phyloP scores from a whole-genome alignment of 2,113 vertebrate genomes.

The Myotis davidii region DNA sequence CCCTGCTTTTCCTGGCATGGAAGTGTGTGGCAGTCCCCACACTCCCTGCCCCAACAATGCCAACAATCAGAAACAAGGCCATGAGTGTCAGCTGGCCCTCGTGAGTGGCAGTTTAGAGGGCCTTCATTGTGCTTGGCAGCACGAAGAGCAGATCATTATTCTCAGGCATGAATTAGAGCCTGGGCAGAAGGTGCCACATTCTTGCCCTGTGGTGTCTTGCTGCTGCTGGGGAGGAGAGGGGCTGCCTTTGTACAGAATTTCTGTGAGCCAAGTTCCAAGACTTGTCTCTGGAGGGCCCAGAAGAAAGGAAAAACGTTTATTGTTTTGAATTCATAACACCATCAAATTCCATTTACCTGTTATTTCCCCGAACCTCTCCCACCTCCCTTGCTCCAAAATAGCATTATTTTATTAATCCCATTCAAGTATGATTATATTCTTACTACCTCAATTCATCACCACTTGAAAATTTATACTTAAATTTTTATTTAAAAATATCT shows the following conservation, averaged over 20 bases:
- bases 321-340: not conserved
- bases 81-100: conserved; percentile 31
- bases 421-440: not conserved
- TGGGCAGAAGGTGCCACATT: not conserved
- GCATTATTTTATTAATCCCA: not conserved
- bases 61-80: conserved; percentile 53
- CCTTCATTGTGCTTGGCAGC: conserved; percentile 8
- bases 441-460: not conserved
- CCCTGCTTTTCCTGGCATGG: conserved; percentile 33
- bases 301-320: not conserved
- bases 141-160: conserved; percentile 50
- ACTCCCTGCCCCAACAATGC: not conserved
- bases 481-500: not conserved
- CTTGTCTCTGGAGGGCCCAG: not conserved
- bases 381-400: not conserved
- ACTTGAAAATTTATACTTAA: not conserved
- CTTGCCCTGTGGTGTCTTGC: not conserved
- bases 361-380: not conserved
- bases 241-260: not conserved
- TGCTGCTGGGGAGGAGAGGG: not conserved
- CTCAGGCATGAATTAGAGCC: conserved; percentile 36
- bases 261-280: not conserved
- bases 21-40: not conserved
- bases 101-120: conserved; percentile 52
- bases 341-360: not conserved